These are phyloP conservation scores for Acheta domesticus DNA, from an alignment of 2,888 invertebrate species.

Conservation along the genomic window DNA sequence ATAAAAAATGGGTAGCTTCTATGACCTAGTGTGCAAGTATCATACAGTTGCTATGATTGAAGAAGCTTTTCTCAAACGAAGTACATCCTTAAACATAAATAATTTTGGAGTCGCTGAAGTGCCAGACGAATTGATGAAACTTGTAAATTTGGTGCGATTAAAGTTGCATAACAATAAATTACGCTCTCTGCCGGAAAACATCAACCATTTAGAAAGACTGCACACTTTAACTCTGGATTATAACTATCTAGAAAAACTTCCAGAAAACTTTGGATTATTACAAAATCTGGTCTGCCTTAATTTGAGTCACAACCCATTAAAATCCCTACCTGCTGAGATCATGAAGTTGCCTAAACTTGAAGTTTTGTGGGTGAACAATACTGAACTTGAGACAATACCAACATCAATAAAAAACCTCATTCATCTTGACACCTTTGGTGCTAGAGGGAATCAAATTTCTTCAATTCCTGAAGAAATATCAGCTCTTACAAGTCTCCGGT, in stretches of 20 bases:
- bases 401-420: slow-evolving; percentile 59
- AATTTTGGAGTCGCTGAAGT: slow-evolving; percentile 61
- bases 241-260: slow-evolving; percentile 60
- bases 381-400: slow-evolving; percentile 56
- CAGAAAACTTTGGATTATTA: slow-evolving; percentile 57
- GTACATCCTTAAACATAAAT: slow-evolving; percentile 59
- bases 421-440: slow-evolving; percentile 63
- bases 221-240: slow-evolving; percentile 64
- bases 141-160: slow-evolving; percentile 57
- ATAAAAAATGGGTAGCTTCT: slow-evolving; percentile 45
- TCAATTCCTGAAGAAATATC: slow-evolving; percentile 59
- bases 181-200: slow-evolving; percentile 51
- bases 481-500: slow-evolving; percentile 56
- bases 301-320: slow-evolving; percentile 63
- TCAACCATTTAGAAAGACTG: slow-evolving; percentile 55
- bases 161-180: slow-evolving; percentile 64
- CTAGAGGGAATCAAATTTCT: slow-evolving; percentile 59
- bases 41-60: slow-evolving; percentile 65
- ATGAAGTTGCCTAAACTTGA: slow-evolving; percentile 59
- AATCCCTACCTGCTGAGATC: slow-evolving; percentile 57
- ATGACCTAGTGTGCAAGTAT: slow-evolving; percentile 66
- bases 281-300: slow-evolving; percentile 60
- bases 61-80: slow-evolving; percentile 58
- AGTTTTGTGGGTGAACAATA: slow-evolving; percentile 65
- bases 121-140: slow-evolving; percentile 57